phyloP scores from a whole-genome alignment of 2,797 vertebrate species.

The Decapterus maruadsi region DNA sequence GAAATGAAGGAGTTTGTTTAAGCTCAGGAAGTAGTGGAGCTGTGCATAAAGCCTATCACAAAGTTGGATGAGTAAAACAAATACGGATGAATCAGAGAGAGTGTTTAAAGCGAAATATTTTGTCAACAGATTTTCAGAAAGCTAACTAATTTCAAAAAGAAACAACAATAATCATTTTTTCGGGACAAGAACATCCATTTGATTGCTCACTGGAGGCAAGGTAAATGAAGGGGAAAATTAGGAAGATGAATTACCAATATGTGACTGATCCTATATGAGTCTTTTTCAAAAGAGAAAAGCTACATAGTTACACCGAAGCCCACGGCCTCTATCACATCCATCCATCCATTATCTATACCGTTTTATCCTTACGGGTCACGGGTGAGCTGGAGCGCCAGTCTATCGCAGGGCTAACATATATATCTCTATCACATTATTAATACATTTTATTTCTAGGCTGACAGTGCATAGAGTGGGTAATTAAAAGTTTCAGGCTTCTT shows the following conservation, averaged over 20 bases:
- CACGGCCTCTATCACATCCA: too few relatives aligned
- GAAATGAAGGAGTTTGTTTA: too few relatives aligned
- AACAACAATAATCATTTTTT: not conserved
- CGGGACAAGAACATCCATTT: not conserved
- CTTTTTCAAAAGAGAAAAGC: not conserved
- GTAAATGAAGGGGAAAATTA: not conserved
- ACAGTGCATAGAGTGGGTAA: not conserved
- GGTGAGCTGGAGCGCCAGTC: too few relatives aligned
- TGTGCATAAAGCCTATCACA: too few relatives aligned
- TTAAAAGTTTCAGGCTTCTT: conserved; percentile 29
- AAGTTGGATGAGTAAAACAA: conserved; percentile 5
- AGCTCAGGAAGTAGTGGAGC: too few relatives aligned
- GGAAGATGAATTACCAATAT: not conserved
- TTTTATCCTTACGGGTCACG: too few relatives aligned
- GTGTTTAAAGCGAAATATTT: not conserved
- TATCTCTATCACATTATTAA: too few relatives aligned
- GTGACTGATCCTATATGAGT: not conserved
- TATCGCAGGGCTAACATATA: too few relatives aligned
- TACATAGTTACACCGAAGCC: too few relatives aligned
- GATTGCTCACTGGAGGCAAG: conserved; percentile 24
- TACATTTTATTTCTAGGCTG: not conserved
- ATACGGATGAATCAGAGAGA: not conserved
- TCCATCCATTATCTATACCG: too few relatives aligned
- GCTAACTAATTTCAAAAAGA: not conserved
- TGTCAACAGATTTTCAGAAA: not conserved